Base-by-base conservation (phyloP, 2,888 invertebrate genomes). In the Sussaba pulchella region DNA sequence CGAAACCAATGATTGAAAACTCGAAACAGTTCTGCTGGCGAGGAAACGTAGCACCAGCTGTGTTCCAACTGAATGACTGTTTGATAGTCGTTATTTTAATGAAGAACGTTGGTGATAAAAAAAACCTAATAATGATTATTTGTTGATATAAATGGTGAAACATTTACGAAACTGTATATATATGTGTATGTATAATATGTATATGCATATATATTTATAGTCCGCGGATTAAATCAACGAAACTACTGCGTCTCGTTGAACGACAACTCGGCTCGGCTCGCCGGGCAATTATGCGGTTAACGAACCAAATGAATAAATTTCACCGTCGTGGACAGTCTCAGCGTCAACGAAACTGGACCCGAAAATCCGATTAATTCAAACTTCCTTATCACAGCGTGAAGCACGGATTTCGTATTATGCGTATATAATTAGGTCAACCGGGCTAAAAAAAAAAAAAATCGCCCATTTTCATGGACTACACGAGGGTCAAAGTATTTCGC, bases 201-300 rank as follows among this genome's bases (percentile, higher is more conserved):
- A n/a, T n/a, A n/a, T n/a, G n/a, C n/a, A 31, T 6, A 31, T 31
- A 31, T 5, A 31, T 31, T 5, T 31, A 31, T 31, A 2, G 31
- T 31, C 2, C 31, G 6, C 6, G 31, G 2, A 31, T 6, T 5
- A 6, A 10, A 61, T 63, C 17, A 14, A 39, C 31, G 12, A 66
- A 66, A 47, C 47, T 50, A 39, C 47, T 39, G 45, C 47, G n/a
- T 39, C 19, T 19, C 5, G 19, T 26, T 31, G 26, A 19, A n/a
- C 14, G 31, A 36, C 9, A 24, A 31, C 10, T 47, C 31, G 41
- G 41, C 57, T 41, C 43, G 50, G 43, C 21, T 45, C 14, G 57
- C 43, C 14, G 21, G 19, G 17, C 70, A 47, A 45, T 59, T 45
- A 59, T 19, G n/a, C 50, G 6, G 6, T 47, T 47, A 4, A 47